Evolutionary conservation across 2,113 vertebrate genomes (phyloP).

Genomic region (Sceloporus tristichus): DNA sequence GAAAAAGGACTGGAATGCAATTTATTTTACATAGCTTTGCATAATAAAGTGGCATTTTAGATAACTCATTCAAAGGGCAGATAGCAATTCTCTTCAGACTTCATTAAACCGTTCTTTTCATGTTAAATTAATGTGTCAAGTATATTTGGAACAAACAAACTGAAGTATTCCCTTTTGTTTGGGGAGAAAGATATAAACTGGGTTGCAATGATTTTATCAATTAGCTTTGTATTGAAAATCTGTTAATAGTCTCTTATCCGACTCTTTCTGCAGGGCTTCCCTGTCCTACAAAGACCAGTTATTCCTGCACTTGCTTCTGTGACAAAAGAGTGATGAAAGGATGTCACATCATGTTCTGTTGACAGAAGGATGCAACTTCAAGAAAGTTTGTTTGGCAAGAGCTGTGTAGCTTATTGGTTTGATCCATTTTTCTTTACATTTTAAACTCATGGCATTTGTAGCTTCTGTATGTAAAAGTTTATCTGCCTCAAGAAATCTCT

Average conservation of each 20-base stretch:
- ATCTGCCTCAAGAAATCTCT: neutral
- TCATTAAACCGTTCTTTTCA: slow-evolving; percentile 79
- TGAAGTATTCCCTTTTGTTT: slow-evolving; percentile 64
- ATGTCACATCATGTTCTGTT: neutral
- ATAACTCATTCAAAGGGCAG: slow-evolving; percentile 77
- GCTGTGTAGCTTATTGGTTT: neutral
- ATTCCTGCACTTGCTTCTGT: neutral
- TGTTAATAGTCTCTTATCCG: slow-evolving; percentile 9
- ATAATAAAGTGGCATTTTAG: slow-evolving; percentile 79
- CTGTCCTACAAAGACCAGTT: neutral
- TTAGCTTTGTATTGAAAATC: slow-evolving; percentile 50
- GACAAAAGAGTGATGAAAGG: neutral
- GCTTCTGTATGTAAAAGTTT: neutral
- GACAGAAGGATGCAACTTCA: neutral
- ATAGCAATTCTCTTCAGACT: slow-evolving; percentile 77
- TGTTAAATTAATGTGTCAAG: slow-evolving; percentile 75
- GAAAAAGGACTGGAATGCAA: slow-evolving; percentile 74
- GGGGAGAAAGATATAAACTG: slow-evolving; percentile 57
- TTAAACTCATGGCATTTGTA: neutral
- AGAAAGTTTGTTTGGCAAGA: neutral
- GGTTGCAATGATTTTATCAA: slow-evolving; percentile 52
- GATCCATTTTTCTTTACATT: neutral
- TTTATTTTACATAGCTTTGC: slow-evolving; percentile 81
- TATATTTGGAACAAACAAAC: slow-evolving; percentile 73
- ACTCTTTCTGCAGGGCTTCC: slow-evolving; percentile 5